These are phyloP conservation scores for Psococerastis gibbosa DNA, from an alignment of 2,888 invertebrate species.

Conservation along the genomic window DNA sequence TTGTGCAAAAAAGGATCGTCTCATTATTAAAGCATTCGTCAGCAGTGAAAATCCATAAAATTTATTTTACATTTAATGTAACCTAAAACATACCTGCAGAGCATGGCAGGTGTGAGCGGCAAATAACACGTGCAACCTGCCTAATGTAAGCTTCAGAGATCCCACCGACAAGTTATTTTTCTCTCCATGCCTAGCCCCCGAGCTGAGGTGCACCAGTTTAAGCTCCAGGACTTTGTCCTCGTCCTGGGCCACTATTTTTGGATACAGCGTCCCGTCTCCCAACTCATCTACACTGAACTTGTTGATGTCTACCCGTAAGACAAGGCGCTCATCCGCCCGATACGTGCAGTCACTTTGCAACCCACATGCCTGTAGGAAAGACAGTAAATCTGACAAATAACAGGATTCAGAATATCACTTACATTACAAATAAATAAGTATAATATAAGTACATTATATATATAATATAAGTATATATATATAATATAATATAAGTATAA, in stretches of 20 bases:
- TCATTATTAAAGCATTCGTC: no score
- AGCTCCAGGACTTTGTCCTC: constrained; percentile 63
- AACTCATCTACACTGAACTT: constrained; percentile 51
- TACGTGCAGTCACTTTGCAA: constrained; percentile 59
- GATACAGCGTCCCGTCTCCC: constrained; percentile 52
- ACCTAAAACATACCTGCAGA: constrained; percentile 34
- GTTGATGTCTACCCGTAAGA: constrained; percentile 46
- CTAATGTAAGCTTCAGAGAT: constrained; percentile 45
- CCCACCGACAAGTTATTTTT: constrained; percentile 42
- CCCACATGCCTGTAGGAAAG: constrained; percentile 25
- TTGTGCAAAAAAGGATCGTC: no score
- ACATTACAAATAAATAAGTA: no score
- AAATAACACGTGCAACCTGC: constrained; percentile 49
- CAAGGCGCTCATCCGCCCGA: constrained; percentile 56
- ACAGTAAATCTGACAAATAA: constrained; percentile 12
- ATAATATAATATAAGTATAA: no score
- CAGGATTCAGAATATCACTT: no score
- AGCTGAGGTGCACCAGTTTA: constrained; percentile 52
- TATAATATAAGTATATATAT: no score
- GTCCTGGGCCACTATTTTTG: constrained; percentile 53
- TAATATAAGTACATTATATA: no score
- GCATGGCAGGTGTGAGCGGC: constrained; percentile 43
- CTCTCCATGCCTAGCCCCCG: constrained; percentile 29
- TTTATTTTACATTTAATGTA: not conserved
- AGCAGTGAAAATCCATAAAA: no score